Base-by-base conservation (phyloP, 2,113 vertebrate species). In the Myiagra hebetior region DNA sequence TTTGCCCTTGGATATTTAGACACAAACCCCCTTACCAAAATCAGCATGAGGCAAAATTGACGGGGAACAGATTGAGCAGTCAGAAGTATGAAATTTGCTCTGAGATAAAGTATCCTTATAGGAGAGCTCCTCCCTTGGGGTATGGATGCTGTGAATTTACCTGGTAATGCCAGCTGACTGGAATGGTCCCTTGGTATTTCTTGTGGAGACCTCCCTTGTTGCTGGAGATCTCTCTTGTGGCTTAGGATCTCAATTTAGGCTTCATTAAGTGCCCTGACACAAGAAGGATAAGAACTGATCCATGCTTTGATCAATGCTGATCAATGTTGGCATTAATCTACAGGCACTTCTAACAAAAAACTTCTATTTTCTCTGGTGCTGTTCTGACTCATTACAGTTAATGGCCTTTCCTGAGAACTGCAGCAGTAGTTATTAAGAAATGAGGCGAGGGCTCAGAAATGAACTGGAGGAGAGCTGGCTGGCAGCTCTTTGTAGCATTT, bases 311-410 rank as follows among this genome's bases (percentile, higher is more conserved):
- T 87, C 73, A 72, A 7, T 21, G 42, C 39, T 87, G 26, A 75
- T 87, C 91, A 86, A 77, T 60, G 73, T 15, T 67, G 44, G 23
- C 31, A 53, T 78, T 79, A 95, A 81, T 56, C 65, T 50, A 57
- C 39, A 56, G 85, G 56, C 68, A 92, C 55, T 80, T 94, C 53
- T 87, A 92, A 92, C 90, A 89, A 87, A 41, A 88, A 49, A 14
- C 5, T 64, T 96, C 81, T 74, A 2, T 72, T 92, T 95, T 88
- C 31, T 92, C 79, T 80, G 78, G 49, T 33, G 11, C 65, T 93
- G 33, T 63, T 97, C 89, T 97, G 89, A 30, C 10, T 91, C 85
- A 35, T 78, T 95, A 64, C 46, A 68, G 78, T 89, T 93, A 96
- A 96, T 89, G 76, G 86, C 39, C 76, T 93, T 94, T 89, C 53